Conservation (phyloP, 2,888 invertebrate species). For the Epiblema foenella region DNA sequence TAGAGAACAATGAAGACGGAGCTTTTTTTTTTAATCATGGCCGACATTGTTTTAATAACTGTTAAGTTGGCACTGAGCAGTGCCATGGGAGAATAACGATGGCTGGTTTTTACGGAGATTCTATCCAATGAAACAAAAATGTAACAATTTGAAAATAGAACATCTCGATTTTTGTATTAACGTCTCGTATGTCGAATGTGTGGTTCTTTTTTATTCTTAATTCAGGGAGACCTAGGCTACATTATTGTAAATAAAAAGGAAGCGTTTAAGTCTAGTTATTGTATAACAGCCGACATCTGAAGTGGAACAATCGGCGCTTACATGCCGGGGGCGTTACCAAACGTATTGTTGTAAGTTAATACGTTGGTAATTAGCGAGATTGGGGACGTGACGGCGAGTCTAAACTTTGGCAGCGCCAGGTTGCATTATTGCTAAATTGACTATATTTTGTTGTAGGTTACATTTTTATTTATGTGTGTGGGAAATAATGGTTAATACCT, state of each 20-base stretch:
- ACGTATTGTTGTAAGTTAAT: conserved; percentile 42
- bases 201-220: neutral
- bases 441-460: conserved; percentile 1
- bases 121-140: conserved; percentile 31
- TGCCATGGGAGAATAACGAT: conserved; percentile 57
- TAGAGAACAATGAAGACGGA: conserved; percentile 75
- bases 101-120: conserved; percentile 30
- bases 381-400: conserved; percentile 25
- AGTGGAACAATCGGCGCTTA: conserved; percentile 42
- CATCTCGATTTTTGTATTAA: neutral
- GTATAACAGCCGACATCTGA: conserved; percentile 42
- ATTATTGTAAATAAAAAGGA: conserved; percentile 31
- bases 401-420: conserved; percentile 20
- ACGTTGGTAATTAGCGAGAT: conserved; percentile 37
- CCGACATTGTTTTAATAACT: conserved; percentile 59
- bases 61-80: conserved; percentile 55
- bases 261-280: conserved; percentile 35
- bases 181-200: neutral
- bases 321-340: conserved; percentile 46
- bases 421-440: conserved; percentile 18
- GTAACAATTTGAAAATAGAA: conserved; percentile 28
- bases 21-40: conserved; percentile 53
- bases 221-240: neutral
- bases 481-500: no score
- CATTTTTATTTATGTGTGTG: neutral